Conservation (phyloP, 1,140 invertebrate genomes). For the Rhynchophorus ferrugineus region DNA sequence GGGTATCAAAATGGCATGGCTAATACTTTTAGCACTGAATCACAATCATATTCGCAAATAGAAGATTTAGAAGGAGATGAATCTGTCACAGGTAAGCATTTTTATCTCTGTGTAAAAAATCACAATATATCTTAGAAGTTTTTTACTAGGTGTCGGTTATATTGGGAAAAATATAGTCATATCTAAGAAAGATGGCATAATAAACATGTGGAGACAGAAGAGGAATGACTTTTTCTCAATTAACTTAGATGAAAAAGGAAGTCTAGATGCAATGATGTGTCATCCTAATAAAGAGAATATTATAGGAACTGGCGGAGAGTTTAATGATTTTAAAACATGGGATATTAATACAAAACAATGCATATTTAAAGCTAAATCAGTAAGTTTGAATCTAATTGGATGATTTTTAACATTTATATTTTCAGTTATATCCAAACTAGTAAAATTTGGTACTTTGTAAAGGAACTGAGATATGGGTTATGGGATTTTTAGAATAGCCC, state of each 20-base stretch:
- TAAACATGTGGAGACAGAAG: constrained; percentile 29
- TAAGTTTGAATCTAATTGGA: constrained; percentile 22
- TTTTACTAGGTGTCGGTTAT: constrained; percentile 19
- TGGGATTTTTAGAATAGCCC: constrained; percentile 7
- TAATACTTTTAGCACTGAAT: constrained; percentile 26
- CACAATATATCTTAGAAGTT: neutral
- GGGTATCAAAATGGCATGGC: constrained; percentile 33
- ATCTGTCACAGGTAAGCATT: constrained; percentile 15
- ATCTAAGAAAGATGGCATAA: constrained; percentile 26
- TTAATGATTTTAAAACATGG: constrained; percentile 69
- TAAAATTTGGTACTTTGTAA: constrained; percentile 1
- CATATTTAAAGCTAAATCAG: constrained; percentile 64
- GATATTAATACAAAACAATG: constrained; percentile 48
- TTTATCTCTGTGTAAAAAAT: neutral
- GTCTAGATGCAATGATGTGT: constrained; percentile 22
- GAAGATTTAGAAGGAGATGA: constrained; percentile 26
- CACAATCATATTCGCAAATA: constrained; percentile 25
- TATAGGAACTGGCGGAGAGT: constrained; percentile 41
- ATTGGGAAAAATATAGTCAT: constrained; percentile 23
- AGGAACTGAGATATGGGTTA: constrained; percentile 21
- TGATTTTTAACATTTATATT: neutral
- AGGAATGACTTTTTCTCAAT: constrained; percentile 26
- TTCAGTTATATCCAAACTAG: neutral
- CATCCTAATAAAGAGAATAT: constrained; percentile 25
- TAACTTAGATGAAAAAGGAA: constrained; percentile 26